Evolutionary conservation across 1,140 invertebrate species (phyloP), one percentile per base, ranked within the genome.

Genomic region (Dinothrombium tinctorium): DNA sequence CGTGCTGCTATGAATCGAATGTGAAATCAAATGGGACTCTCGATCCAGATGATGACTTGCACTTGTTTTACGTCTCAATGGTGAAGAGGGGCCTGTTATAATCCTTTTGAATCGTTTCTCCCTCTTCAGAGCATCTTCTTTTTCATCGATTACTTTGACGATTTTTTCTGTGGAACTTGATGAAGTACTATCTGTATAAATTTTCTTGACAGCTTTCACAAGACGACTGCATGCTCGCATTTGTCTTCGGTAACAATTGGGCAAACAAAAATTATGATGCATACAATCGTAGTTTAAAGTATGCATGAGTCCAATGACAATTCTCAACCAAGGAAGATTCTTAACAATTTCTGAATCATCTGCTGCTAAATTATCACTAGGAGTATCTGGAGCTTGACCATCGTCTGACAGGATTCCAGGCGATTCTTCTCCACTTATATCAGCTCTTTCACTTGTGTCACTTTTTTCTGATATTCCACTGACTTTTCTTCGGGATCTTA

Each of bases 301-400:
- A 52, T 80, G 83, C 22, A 80, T 60, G 24, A 89, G 57, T 56
- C 9, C 29, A 5, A 29, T 32, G 12, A 49, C 47, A 35, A 67
- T 65, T 49, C 86, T 90, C 23, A 96, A 69, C 90, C 90, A 96
- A 0, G 89, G 89, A 63, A 94, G 80, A 53, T 79, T 76, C 50
- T 74, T 77, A 35, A 54, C 56, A 41, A 66, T 54, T 21, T 73
- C 71, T 11, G 74, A 75, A 43, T 92, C 86, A 52, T 89, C 81
- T 0, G 74, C 78, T 47, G 79, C 79, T n/a, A 45, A 23, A 43
- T 75, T 80, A 51, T 86, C 81, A 42, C 68, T 73, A 0, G 79
- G 80, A n/a, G n/a, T n/a, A 53, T 83, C 80, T 1, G 76, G 76
- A 9, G 76, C 75, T 51, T 83, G 80, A 12, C 42, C 42, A 49